phyloP scores from a whole-genome alignment of 2,888 invertebrate genomes.

The Amiota minor region DNA sequence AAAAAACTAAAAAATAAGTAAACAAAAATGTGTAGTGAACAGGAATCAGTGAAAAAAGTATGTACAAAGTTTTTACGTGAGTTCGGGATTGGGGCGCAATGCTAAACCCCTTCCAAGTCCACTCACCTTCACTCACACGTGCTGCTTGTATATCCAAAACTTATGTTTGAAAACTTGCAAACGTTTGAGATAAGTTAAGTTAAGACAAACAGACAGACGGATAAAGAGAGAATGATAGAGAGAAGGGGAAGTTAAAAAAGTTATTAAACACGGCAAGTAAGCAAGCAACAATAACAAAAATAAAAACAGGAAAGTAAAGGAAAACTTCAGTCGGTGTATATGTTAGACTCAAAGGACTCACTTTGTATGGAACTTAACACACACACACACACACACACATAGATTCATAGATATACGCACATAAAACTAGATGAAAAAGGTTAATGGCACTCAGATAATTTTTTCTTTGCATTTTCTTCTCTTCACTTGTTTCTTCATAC shows the following conservation, averaged over 20 bases:
- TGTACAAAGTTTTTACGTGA: slow-evolving; percentile 9
- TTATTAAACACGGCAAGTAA: slow-evolving; percentile 10
- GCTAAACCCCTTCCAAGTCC: neutral
- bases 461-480: slow-evolving; percentile 25
- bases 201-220: neutral
- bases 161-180: slow-evolving; percentile 8
- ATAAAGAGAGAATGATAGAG: neutral
- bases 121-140: neutral
- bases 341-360: slow-evolving; percentile 1
- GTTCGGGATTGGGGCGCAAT: neutral
- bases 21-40: neutral
- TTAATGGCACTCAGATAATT: slow-evolving; percentile 59
- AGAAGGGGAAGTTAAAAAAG: slow-evolving; percentile 2
- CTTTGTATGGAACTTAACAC: slow-evolving; percentile 1
- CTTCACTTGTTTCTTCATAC: slow-evolving; percentile 29
- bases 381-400: slow-evolving; percentile 7
- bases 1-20: neutral
- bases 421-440: slow-evolving; percentile 43
- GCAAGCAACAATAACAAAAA: slow-evolving; percentile 1
- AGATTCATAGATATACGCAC: neutral
- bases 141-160: neutral
- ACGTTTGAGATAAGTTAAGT: slow-evolving; percentile 15
- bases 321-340: neutral
- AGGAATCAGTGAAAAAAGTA: neutral
- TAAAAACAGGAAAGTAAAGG: neutral